A percentile compares a stretch with the other conserved stretches of the same genome.
phyloP scores from a whole-genome alignment of 2,797 vertebrate species.

The Arctocebus calabarensis region DNA sequence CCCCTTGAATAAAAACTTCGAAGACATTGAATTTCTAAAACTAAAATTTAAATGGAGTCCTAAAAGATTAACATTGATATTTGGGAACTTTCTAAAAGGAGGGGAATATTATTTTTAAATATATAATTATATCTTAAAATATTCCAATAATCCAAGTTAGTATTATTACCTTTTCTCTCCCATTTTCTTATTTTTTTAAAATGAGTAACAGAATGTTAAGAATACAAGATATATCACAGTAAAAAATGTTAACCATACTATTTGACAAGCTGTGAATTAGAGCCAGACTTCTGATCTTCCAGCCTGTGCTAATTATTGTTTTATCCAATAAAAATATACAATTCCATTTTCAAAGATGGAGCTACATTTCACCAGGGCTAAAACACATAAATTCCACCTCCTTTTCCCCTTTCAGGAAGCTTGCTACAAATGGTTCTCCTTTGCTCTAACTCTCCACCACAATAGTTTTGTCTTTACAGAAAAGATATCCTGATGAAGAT shows the following conservation, averaged over 20 bases:
- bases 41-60: background rate
- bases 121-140: background rate
- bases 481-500: conserved; percentile 31
- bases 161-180: conserved; percentile 36
- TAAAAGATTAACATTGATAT: background rate
- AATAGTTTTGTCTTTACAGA: conserved; percentile 27
- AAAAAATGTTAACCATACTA: conserved; percentile 28
- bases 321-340: conserved; percentile 65
- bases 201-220: conserved; percentile 48
- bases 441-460: conserved; percentile 2
- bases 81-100: conserved; percentile 33
- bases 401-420: conserved; percentile 19
- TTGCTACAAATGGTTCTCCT: background rate
- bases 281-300: conserved; percentile 41
- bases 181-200: background rate
- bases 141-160: background rate
- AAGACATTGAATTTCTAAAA: background rate
- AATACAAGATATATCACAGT: conserved; percentile 32
- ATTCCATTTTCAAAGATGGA: conserved; percentile 63
- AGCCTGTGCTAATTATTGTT: conserved; percentile 59
- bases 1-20: background rate
- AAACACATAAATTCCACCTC: conserved; percentile 37
- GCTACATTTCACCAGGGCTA: conserved; percentile 47
- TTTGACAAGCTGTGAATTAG: conserved; percentile 61
- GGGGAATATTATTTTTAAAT: background rate